Percentiles rank a stretch among this genome's conserved stretches.
phyloP scores from a whole-genome alignment of 2,888 invertebrate genomes.

The Papilio elwesi region DNA sequence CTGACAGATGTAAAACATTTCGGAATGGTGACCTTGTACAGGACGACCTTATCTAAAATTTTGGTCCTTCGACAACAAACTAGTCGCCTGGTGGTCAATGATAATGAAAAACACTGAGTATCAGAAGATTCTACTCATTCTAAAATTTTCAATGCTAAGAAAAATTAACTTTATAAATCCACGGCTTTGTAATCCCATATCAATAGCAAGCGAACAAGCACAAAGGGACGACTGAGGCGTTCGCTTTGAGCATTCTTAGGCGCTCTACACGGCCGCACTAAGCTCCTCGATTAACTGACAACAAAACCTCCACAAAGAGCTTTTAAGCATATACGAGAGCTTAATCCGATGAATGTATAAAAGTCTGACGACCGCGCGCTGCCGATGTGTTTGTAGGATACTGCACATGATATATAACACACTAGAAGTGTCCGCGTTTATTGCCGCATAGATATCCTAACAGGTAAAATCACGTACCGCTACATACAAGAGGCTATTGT shows the following conservation, averaged over 20 bases:
- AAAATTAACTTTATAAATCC: not conserved
- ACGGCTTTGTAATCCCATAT: slow-evolving; percentile 18
- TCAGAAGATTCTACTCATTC: not conserved
- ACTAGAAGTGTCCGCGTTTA: slow-evolving; percentile 5
- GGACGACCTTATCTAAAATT: too few relatives aligned
- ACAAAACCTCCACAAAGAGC: slow-evolving; percentile 72
- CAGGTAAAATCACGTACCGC: too few relatives aligned
- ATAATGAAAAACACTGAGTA: not conserved
- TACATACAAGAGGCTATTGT: too few relatives aligned
- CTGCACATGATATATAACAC: slow-evolving; percentile 36
- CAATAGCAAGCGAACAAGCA: slow-evolving; percentile 17
- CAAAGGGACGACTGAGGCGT: slow-evolving; percentile 37
- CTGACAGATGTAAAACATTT: too few relatives aligned
- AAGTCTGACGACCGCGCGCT: slow-evolving; percentile 57
- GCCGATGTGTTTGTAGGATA: slow-evolving; percentile 43
- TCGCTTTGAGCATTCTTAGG: slow-evolving; percentile 59
- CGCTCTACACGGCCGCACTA: slow-evolving; percentile 63
- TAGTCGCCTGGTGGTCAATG: too few relatives aligned
- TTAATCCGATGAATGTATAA: slow-evolving; percentile 80
- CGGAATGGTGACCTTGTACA: too few relatives aligned
- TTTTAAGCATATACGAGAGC: slow-evolving; percentile 75
- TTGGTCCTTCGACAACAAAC: too few relatives aligned
- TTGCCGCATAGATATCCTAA: not conserved
- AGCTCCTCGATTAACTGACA: slow-evolving; percentile 68
- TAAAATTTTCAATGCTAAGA: not conserved